phyloP scores from a whole-genome alignment of 2,888 invertebrate genomes.

The Sinelater perroti region DNA sequence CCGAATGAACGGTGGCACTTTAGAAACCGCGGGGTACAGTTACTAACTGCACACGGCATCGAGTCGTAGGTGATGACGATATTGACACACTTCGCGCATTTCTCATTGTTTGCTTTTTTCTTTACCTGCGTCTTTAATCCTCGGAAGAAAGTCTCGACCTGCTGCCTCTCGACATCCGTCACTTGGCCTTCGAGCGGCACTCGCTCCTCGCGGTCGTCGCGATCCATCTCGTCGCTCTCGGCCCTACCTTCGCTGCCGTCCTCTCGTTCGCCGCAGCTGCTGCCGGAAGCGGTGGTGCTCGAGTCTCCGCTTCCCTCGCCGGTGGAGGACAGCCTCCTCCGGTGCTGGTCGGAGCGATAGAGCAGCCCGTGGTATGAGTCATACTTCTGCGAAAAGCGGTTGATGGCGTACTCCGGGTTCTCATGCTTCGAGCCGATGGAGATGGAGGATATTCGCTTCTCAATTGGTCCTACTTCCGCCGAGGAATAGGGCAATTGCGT shows the following conservation, averaged over 20 bases:
- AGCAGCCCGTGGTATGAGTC: constrained; percentile 57
- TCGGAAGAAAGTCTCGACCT: constrained; percentile 77
- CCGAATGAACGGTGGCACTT: background rate
- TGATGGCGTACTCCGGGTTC: constrained; percentile 51
- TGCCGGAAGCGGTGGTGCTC: constrained; percentile 63
- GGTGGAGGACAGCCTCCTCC: constrained; percentile 68
- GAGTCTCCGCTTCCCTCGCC: constrained; percentile 65
- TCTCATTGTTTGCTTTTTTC: background rate
- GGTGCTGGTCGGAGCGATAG: constrained; percentile 52
- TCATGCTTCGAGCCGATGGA: constrained; percentile 50
- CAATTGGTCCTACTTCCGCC: constrained; percentile 42
- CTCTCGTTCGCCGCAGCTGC: constrained; percentile 61
- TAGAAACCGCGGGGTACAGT: background rate
- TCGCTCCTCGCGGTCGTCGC: constrained; percentile 55
- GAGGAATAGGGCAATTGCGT: constrained; percentile 30
- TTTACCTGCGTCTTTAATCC: constrained; percentile 78
- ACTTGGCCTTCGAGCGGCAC: constrained; percentile 62
- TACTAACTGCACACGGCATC: too few species aligned
- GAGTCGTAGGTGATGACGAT: too few species aligned
- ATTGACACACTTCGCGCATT: background rate
- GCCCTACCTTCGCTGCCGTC: constrained; percentile 67
- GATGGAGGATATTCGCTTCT: constrained; percentile 53
- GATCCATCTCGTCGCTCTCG: constrained; percentile 61
- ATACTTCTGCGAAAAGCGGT: constrained; percentile 55
- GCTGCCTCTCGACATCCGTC: constrained; percentile 71